Conservation (phyloP, 2,888 invertebrate species). For the Nipponacmea schrenckii region DNA sequence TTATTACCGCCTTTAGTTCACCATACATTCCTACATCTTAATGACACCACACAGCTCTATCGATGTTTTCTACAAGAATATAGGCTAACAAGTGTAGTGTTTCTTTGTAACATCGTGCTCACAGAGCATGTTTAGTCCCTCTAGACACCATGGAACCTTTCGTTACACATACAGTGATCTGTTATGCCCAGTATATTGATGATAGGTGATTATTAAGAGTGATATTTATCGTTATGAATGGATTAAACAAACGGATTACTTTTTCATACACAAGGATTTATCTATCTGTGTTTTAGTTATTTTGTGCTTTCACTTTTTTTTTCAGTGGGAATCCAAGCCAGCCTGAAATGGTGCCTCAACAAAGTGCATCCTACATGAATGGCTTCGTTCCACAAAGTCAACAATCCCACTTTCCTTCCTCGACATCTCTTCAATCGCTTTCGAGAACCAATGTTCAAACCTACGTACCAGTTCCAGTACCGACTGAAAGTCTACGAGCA, state of each 20-base stretch:
- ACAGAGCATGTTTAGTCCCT: neutral
- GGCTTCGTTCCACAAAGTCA: neutral
- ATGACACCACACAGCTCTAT: neutral
- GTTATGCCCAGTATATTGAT: conserved; percentile 1
- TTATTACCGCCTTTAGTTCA: conserved; percentile 5
- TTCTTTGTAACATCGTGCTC: too few species aligned
- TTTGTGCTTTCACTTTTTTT: neutral
- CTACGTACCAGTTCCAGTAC: neutral
- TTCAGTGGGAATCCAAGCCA: neutral
- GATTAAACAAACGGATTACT: neutral
- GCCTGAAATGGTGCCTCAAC: neutral
- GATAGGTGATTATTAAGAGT: neutral
- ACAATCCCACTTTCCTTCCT: neutral
- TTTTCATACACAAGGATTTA: neutral
- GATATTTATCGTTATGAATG: neutral
- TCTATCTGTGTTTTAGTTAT: neutral
- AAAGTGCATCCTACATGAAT: neutral
- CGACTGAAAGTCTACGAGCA: neutral
- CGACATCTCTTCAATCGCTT: neutral
- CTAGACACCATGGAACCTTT: conserved; percentile 1
- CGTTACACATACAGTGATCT: neutral
- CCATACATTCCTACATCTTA: neutral
- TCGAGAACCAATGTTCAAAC: neutral
- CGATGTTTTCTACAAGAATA: neutral
- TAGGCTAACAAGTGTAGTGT: too few species aligned